Base-by-base conservation (phyloP, 2,888 invertebrate species). In the Caradrina kadenii region DNA sequence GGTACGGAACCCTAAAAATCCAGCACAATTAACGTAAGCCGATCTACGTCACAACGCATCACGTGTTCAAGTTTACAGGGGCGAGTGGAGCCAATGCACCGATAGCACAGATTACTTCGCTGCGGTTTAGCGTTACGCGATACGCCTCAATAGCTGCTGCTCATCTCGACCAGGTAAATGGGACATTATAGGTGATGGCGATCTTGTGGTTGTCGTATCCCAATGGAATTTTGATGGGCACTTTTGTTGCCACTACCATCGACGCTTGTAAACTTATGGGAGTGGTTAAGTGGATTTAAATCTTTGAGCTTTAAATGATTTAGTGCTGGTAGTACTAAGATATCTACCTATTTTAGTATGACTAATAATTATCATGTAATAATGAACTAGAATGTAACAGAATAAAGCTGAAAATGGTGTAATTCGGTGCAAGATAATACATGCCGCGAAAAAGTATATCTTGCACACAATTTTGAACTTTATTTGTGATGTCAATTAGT, bases 81-180 rank as follows among this genome's bases (percentile, higher is more conserved):
- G 56, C 75, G 72, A 78, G 60, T 56, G 59, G 31, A 74, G 74
- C 66, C 45, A 73, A 82, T 66, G 76, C 66, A 68, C 69, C 75
- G 71, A 74, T 64, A 64, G 54, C 42, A 66, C 66, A 55, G 75
- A 65, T 74, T 74, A 50, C 70, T 49, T 74, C 31, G 54, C 55
- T 86, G 86, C 79, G 86, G 86, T 86, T 80, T 74, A 69, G 49
- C 69, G 84, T 69, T 75, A 85, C 60, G 35, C 48, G 83, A 85
- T 77, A 81, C 74, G 62, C 62, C 64, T 63, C 69, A 79, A 62
- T 79, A 49, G 52, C 31, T 54, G 53, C 19, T 73, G 71, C 50
- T 70, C 79, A 77, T 68, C 69, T 58, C 49, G 58, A 50, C 39
- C 52, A 60, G 45, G 59, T 65, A 64, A 71, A 74, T 77, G 72